Conservation (phyloP, 2,888 invertebrate species). For the Lumbricus terrestris region DNA sequence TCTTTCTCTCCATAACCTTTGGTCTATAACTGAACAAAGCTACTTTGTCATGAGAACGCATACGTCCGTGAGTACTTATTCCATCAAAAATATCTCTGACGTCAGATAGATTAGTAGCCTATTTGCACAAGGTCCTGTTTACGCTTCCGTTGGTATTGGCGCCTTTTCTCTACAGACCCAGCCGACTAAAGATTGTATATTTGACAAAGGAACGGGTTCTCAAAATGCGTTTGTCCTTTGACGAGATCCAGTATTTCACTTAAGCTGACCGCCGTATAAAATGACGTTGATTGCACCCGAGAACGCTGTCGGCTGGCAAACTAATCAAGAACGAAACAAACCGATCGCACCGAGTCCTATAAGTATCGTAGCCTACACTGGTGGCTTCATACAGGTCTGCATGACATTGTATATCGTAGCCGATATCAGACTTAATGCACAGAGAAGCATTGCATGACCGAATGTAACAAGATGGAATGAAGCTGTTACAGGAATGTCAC, state of each 20-base stretch:
- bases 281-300: neutral
- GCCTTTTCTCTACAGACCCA: neutral
- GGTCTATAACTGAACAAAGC: neutral
- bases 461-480: neutral
- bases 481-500: neutral
- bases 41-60: neutral
- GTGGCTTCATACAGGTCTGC: neutral
- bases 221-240: neutral
- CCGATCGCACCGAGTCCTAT: neutral
- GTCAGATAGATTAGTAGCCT: neutral
- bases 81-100: neutral
- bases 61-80: no score
- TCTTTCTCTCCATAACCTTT: neutral
- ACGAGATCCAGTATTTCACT: neutral
- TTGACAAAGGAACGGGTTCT: neutral
- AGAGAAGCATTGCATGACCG: neutral
- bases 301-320: neutral
- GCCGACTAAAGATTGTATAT: neutral
- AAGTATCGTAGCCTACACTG: neutral
- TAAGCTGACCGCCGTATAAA: constrained; percentile 3
- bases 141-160: neutral
- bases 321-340: neutral
- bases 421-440: neutral
- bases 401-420: no score
- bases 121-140: neutral